phyloP scores from a whole-genome alignment of 2,113 vertebrate species.

The Rana temporaria region DNA sequence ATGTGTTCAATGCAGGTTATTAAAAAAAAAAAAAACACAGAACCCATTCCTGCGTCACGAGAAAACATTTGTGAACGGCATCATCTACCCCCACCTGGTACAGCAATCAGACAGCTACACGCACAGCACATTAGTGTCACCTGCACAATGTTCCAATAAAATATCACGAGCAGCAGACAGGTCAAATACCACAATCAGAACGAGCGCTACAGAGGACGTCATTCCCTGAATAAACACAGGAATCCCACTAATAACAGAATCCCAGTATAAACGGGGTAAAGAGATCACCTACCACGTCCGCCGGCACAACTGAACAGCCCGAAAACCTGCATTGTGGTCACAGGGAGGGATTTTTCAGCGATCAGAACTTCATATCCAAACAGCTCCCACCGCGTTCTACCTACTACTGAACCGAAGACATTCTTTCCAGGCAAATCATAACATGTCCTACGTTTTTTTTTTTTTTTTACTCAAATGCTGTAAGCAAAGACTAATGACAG shows the following conservation, averaged over 20 bases:
- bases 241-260: neutral
- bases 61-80: too few species aligned
- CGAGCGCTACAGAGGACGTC: neutral
- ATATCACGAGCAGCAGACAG: neutral
- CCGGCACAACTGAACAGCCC: conserved; percentile 22
- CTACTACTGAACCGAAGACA: neutral
- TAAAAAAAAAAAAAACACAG: too few species aligned
- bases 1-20: too few species aligned
- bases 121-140: neutral
- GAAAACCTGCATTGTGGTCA: conserved; percentile 37
- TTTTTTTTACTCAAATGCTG: conserved; percentile 12
- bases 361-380: neutral
- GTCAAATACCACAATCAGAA: neutral
- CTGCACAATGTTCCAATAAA: conserved; percentile 33
- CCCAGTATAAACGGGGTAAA: neutral
- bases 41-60: too few species aligned
- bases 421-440: conserved; percentile 42
- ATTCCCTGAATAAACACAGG: neutral
- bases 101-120: neutral
- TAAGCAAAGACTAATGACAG: neutral
- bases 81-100: neutral
- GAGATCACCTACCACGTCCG: neutral
- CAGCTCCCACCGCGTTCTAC: neutral
- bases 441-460: conserved; percentile 27
- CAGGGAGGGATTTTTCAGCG: neutral